These are phyloP conservation scores for Micromys minutus DNA, from an alignment of 2,113 vertebrate genomes.

Conservation along the genomic window DNA sequence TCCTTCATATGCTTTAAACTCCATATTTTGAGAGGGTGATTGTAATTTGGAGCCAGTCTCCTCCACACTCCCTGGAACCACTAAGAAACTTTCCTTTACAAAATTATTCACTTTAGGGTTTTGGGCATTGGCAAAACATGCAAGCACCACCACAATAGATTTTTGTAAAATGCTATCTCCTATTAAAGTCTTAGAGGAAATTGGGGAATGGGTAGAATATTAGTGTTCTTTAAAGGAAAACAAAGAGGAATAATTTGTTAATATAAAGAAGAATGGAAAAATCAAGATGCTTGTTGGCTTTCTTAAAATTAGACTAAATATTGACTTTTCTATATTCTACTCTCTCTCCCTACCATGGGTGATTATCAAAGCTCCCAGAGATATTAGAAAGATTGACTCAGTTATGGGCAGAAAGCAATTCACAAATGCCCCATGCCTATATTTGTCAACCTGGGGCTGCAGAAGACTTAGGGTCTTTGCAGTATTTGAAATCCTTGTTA, in stretches of 20 bases:
- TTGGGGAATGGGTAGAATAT: neutral
- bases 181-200: neutral
- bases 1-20: neutral
- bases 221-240: neutral
- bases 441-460: neutral
- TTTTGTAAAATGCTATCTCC: neutral
- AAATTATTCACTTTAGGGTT: neutral
- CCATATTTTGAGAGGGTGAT: rapidly evolving
- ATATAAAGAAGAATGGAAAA: neutral
- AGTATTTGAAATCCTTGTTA: neutral
- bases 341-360: neutral
- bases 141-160: neutral
- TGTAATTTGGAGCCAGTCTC: neutral
- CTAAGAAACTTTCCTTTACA: neutral
- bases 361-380: neutral
- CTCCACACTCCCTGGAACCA: no score
- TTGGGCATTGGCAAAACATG: neutral
- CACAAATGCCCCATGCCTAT: rapidly evolving
- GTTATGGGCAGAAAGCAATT: neutral
- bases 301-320: neutral
- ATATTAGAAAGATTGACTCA: neutral
- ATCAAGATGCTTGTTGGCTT: neutral
- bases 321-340: slow-evolving; percentile 6
- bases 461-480: neutral
- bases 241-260: neutral